phyloP scores from a whole-genome alignment of 2,888 invertebrate genomes.

The Cecidostiba fungosa region DNA sequence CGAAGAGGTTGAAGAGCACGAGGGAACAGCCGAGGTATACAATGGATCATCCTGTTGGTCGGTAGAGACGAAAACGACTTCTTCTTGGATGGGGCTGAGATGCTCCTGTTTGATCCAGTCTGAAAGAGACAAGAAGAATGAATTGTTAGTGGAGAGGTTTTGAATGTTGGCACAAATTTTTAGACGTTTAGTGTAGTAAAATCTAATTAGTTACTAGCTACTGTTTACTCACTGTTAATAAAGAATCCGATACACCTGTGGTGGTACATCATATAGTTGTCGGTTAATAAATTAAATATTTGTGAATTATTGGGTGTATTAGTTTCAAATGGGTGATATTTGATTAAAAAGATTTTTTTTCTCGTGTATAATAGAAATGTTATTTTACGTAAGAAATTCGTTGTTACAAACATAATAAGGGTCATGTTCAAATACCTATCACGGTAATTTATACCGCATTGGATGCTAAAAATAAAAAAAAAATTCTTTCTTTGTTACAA shows the following conservation, averaged over 20 bases:
- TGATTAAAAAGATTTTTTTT: neutral
- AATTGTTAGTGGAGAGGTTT: constrained; percentile 14
- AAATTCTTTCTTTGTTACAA: no score
- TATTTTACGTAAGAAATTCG: neutral
- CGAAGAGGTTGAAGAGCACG: neutral
- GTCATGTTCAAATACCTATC: no score
- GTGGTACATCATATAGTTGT: no score
- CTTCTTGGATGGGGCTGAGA: neutral
- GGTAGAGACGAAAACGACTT: neutral
- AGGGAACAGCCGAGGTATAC: neutral
- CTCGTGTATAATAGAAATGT: neutral
- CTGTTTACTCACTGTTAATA: constrained; percentile 12
- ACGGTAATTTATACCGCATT: no score
- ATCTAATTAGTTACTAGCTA: neutral
- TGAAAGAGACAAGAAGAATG: constrained; percentile 36
- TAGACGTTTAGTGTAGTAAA: neutral
- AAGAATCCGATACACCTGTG: neutral
- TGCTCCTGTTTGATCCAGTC: constrained; percentile 35
- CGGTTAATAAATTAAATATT: neutral
- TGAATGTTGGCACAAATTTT: neutral
- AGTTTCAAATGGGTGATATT: neutral
- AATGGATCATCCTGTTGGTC: neutral
- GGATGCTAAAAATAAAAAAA: no score
- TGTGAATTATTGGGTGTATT: neutral
- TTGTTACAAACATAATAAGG: neutral